phyloP scores from a whole-genome alignment of 2,888 invertebrate species.

The Aphrophora alni region DNA sequence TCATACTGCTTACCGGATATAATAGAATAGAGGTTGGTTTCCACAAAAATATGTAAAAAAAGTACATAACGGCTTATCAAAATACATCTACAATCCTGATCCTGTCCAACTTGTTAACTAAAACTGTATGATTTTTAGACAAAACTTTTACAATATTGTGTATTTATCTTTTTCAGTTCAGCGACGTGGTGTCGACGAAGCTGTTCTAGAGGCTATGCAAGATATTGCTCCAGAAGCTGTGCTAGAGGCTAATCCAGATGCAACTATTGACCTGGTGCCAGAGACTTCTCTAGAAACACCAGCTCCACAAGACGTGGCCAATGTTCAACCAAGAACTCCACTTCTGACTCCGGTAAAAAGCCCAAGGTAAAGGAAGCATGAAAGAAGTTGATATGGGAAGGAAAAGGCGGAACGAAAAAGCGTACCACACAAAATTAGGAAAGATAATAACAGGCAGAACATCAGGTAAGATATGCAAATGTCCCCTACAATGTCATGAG shows the following conservation, averaged over 20 bases:
- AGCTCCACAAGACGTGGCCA: constrained; percentile 8
- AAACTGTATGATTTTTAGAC: constrained; percentile 2
- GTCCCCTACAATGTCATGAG: constrained; percentile 12
- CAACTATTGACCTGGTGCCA: too few species aligned
- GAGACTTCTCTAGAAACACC: too few species aligned
- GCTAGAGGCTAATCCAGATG: background rate
- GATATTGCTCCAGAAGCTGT: background rate
- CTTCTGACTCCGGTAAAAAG: background rate
- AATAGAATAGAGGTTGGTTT: background rate
- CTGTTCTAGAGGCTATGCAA: background rate
- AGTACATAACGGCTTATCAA: background rate
- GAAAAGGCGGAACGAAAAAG: too few species aligned
- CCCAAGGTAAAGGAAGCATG: too few species aligned
- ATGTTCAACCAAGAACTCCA: constrained; percentile 13
- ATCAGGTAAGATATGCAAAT: constrained; percentile 7
- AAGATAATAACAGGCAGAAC: background rate
- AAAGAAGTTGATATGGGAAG: too few species aligned
- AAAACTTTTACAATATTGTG: background rate
- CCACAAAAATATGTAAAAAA: background rate
- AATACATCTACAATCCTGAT: background rate
- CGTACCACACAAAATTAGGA: background rate
- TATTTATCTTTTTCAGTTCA: background rate
- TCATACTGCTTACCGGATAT: background rate
- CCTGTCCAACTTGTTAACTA: background rate
- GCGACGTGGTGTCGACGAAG: background rate